Percentiles rank a stretch among this genome's conserved stretches.
These are phyloP conservation scores for Aelia acuminata DNA, from an alignment of 2,888 invertebrate genomes.

Conservation along the genomic window DNA sequence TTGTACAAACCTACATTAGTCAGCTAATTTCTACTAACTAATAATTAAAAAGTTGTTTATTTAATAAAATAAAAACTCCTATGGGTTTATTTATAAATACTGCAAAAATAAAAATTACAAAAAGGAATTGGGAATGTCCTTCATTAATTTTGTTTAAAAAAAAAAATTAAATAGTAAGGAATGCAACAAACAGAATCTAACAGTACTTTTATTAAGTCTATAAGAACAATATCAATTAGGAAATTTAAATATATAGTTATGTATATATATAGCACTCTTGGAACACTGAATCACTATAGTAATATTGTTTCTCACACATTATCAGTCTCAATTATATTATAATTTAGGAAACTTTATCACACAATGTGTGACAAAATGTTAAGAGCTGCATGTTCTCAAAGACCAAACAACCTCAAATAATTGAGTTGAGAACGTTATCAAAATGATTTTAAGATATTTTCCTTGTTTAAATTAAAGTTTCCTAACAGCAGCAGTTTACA, in stretches of 20 bases:
- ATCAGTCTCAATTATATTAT: slow-evolving; percentile 51
- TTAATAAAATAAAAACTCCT: slow-evolving; percentile 39
- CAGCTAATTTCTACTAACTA: slow-evolving; percentile 33
- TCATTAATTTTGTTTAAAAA: background rate
- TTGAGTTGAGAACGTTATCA: slow-evolving; percentile 56
- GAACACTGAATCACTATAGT: slow-evolving; percentile 40
- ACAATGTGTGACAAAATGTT: slow-evolving; percentile 25
- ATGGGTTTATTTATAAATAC: slow-evolving; percentile 7
- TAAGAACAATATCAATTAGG: slow-evolving; percentile 49
- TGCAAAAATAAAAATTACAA: background rate
- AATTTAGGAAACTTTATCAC: slow-evolving; percentile 40
- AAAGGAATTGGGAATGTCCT: background rate
- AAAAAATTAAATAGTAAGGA: slow-evolving; percentile 48
- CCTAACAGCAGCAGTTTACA: slow-evolving; percentile 73
- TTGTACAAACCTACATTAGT: slow-evolving; percentile 34
- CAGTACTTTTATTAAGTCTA: slow-evolving; percentile 30
- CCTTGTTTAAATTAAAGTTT: slow-evolving; percentile 41
- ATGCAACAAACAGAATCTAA: slow-evolving; percentile 54
- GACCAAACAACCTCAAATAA: slow-evolving; percentile 40
- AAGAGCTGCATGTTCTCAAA: slow-evolving; percentile 51
- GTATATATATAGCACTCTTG: slow-evolving; percentile 45
- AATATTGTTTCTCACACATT: slow-evolving; percentile 26
- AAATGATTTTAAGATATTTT: slow-evolving; percentile 40
- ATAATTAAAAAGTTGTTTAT: background rate
- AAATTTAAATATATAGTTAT: slow-evolving; percentile 23